Evolutionary conservation across 2,113 vertebrate genomes (phyloP), one percentile per base, ranked within the genome.

Genomic region (Cromileptes altivelis): DNA sequence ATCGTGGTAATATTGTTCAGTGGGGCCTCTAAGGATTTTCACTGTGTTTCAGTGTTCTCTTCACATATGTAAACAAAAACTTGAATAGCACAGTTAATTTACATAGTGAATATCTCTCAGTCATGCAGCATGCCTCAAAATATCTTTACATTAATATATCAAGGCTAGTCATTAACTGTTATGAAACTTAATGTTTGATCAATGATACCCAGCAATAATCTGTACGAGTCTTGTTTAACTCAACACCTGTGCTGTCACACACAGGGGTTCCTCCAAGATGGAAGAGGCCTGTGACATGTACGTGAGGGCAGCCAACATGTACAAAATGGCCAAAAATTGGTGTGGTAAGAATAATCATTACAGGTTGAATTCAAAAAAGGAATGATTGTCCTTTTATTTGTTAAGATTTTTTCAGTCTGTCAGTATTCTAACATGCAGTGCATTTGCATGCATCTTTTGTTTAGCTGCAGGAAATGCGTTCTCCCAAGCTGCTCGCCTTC

Each of bases 261-360:
- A 99, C 82, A 99, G 97, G 69, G 95, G 97, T 42, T 98, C 97
- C 4, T 98, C 97, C 53, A 97, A 97, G 90, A 80, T 95, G 83
- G 97, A 99, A 89, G 97, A 99, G 88, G 97, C 97, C 6, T 98
- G 97, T 11, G 97, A 99, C 67, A 93, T 97, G 88, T 98, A 97
- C 10, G 95, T 95, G 55, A 95, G 97, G 69, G 97, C 97, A 0
- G 97, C 97, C 10, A 98, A 98, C 90, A 98, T 98, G 97, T 99
- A 96, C 93, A 99, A 99, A 91, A 99, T 99, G 97, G 97, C 96
- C 88, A 99, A 99, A 81, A 98, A 98, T 79, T 99, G 97, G 97
- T 98, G 97, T 77, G 97, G 97, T 98, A 94, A 4, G 92, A 71
- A 71, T 52, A 10, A 55, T 61, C 14, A 58, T 37, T 21, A 6